phyloP scores from a whole-genome alignment of 2,888 invertebrate species.

The Therioaphis trifolii region DNA sequence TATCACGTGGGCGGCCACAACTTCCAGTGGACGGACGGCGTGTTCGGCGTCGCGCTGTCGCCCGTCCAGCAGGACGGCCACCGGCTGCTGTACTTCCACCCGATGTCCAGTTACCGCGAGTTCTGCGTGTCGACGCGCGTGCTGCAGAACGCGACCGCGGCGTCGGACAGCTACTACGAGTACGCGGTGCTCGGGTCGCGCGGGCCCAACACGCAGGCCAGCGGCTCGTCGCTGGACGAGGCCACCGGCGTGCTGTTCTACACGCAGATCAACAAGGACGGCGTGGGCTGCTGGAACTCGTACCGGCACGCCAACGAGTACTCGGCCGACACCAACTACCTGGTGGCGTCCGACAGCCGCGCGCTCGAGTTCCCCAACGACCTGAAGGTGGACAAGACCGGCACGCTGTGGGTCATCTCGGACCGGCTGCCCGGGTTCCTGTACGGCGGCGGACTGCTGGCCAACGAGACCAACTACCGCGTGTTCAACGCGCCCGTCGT shows the following conservation, averaged over 20 bases:
- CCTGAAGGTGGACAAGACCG: slow-evolving; percentile 79
- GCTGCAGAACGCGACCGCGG: slow-evolving; percentile 78
- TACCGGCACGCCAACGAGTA: slow-evolving; percentile 73
- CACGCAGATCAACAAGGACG: slow-evolving; percentile 81
- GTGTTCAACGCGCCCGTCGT: slow-evolving; percentile 77
- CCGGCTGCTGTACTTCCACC: slow-evolving; percentile 80
- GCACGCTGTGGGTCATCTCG: slow-evolving; percentile 80
- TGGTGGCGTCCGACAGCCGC: slow-evolving; percentile 74
- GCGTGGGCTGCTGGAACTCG: slow-evolving; percentile 84
- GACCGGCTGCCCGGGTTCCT: slow-evolving; percentile 81
- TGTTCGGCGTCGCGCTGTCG: slow-evolving; percentile 80
- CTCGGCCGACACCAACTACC: slow-evolving; percentile 73
- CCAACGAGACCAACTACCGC: slow-evolving; percentile 78
- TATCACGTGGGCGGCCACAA: slow-evolving; percentile 81
- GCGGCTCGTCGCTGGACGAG: slow-evolving; percentile 79
- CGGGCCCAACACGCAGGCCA: slow-evolving; percentile 79
- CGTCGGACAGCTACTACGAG: slow-evolving; percentile 78
- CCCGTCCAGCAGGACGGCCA: slow-evolving; percentile 70
- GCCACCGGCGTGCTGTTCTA: slow-evolving; percentile 80
- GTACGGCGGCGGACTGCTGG: slow-evolving; percentile 75
- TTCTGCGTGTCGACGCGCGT: slow-evolving; percentile 81
- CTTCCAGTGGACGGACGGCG: slow-evolving; percentile 87
- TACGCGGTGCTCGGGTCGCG: slow-evolving; percentile 81
- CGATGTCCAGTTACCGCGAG: slow-evolving; percentile 84
- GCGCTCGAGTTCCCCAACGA: slow-evolving; percentile 85